Evolutionary conservation across 2,797 vertebrate species (phyloP).

Genomic region (Malurus splendens): DNA sequence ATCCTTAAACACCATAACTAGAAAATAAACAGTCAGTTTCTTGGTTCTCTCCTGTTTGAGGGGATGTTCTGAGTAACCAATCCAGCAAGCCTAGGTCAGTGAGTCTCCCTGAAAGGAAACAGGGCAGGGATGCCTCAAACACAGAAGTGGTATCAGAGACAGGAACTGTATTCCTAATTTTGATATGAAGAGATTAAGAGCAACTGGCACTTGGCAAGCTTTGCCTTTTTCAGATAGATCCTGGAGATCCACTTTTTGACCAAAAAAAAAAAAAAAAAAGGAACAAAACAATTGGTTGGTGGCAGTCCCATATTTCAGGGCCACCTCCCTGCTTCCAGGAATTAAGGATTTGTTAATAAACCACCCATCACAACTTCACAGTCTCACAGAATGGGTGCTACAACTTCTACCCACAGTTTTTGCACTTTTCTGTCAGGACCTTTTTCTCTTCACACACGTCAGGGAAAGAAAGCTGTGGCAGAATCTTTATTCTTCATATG

Average conservation of each 20-base stretch:
- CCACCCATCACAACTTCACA: background rate
- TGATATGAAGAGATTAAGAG: background rate
- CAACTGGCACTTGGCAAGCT: background rate
- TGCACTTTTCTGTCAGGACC: background rate
- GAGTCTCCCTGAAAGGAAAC: background rate
- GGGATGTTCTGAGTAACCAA: background rate
- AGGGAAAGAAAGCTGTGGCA: background rate
- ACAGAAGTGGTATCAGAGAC: background rate
- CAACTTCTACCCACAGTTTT: background rate
- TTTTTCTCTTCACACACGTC: background rate
- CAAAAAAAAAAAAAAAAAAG: background rate
- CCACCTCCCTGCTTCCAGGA: background rate
- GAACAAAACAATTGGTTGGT: background rate
- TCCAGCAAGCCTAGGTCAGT: background rate
- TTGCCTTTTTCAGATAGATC: background rate
- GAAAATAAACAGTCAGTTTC: background rate
- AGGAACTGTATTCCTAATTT: background rate
- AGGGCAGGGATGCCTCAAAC: background rate
- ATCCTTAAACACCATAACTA: background rate
- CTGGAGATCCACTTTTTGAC: background rate
- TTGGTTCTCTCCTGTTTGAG: background rate
- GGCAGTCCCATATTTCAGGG: background rate
- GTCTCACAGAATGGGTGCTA: background rate
- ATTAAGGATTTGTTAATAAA: background rate
- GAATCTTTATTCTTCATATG: rapidly evolving